Base-by-base conservation (phyloP, 2,797 vertebrate genomes). In the Parauchenoglanis punctatus region DNA sequence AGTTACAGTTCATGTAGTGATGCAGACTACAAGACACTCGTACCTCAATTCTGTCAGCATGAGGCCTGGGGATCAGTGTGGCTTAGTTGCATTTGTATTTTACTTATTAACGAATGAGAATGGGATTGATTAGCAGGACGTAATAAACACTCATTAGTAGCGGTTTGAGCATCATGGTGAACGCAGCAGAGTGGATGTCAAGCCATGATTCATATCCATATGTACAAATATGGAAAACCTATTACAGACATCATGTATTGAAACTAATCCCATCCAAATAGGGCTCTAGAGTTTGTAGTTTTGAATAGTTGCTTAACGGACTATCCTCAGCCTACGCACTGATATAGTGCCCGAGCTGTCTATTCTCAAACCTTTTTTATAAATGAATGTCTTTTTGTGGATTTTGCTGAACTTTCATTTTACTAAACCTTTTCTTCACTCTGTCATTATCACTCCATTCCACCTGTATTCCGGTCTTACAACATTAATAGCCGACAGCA, bases 361-460 rank as follows among this genome's bases (percentile, higher is more conserved):
- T 52, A 54, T 2, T 8, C n/a, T 31, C 49, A 49, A 75, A 5
- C 15, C 49, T 18, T 56, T 56, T 77, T 31, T 44, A 52, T 28
- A 76, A 52, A 76, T 23, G 54, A 59, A 80, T 40, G n/a, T 7
- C 28, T 11, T 35, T 76, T 3, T 18, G 8, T 58, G 54, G 52
- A 78, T 78, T 78, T 78, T 23, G 15, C 7, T 11, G 52, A 58
- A 56, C 17, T 2, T 80, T 80, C 4, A 25, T 40, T 23, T 52
- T 11, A 77, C 1, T 7, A 23, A 44, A 25, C 12, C 20, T 54
- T 35, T 8, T 4, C 54, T 23, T 80, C 10, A 31, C 23, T 67
- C 46, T n/a, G 73, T 76, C 25, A 44, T 70, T 87, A 68, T 35
- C 23, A 2, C 49, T 70, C 75, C 18, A 1, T 87, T 88, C 11